Conservation (phyloP, 1,140 invertebrate genomes). For the Drosophila biarmipes region DNA sequence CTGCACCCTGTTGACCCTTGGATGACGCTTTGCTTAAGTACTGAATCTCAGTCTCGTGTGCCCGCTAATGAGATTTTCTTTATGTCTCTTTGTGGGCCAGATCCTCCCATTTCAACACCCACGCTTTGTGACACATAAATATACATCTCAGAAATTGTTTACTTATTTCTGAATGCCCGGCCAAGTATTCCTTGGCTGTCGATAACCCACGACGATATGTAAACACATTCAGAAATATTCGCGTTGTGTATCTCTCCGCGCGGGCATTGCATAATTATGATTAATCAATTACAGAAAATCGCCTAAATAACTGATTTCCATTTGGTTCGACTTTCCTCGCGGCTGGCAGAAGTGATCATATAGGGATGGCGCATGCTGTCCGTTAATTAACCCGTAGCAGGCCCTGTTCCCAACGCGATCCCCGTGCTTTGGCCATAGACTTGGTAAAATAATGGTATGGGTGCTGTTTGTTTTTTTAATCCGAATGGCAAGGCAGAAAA, state of each 20-base stretch:
- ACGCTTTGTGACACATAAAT: constrained; percentile 17
- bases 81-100: constrained; percentile 34
- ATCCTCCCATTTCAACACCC: constrained; percentile 21
- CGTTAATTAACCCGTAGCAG: constrained; percentile 37
- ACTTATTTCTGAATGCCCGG: neutral
- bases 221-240: constrained; percentile 17
- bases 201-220: constrained; percentile 11
- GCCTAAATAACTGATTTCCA: constrained; percentile 29
- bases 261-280: constrained; percentile 31
- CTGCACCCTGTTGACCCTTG: constrained; percentile 33
- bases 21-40: constrained; percentile 22
- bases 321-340: neutral
- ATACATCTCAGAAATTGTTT: constrained; percentile 12
- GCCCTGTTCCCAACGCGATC: constrained; percentile 4
- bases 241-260: constrained; percentile 3
- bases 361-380: constrained; percentile 4
- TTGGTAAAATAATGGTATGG: neutral
- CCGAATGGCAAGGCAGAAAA: constrained; percentile 27
- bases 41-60: constrained; percentile 3
- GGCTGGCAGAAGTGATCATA: neutral
- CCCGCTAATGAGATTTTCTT: constrained; percentile 27
- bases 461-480: constrained; percentile 67
- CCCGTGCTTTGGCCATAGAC: constrained; percentile 10
- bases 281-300: constrained; percentile 29
- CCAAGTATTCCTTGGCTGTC: neutral